Evolutionary conservation across 2,797 vertebrate species (phyloP).

Genomic region (Argyrosomus regius): DNA sequence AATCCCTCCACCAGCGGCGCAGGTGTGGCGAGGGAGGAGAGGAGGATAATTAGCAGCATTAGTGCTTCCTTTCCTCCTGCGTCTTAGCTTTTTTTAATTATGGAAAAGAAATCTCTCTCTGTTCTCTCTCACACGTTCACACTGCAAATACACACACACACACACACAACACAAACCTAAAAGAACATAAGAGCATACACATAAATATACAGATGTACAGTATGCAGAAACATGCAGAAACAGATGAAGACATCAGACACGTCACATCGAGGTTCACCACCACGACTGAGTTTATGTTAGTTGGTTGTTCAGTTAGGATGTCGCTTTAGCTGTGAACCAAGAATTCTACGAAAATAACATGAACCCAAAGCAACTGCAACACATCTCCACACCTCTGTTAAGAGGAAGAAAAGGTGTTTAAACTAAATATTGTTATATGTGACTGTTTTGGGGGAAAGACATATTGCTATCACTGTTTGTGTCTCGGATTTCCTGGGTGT

Average conservation of each 20-base stretch:
- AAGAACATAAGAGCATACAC: neutral
- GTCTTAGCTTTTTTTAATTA: slow-evolving; percentile 66
- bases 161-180: neutral
- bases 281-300: slow-evolving; percentile 7
- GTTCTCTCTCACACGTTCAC: neutral
- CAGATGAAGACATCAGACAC: neutral
- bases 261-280: slow-evolving; percentile 16
- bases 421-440: too few species aligned
- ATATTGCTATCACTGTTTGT: too few species aligned
- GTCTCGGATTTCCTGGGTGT: too few species aligned
- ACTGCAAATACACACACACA: neutral
- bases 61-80: slow-evolving; percentile 57
- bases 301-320: neutral
- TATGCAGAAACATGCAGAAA: too few species aligned
- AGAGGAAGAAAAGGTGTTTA: neutral
- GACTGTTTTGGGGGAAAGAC: too few species aligned
- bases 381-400: neutral
- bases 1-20: slow-evolving; percentile 47
- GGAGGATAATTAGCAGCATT: slow-evolving; percentile 70
- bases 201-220: neutral
- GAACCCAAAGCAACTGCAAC: slow-evolving; percentile 5
- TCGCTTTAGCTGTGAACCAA: slow-evolving; percentile 13
- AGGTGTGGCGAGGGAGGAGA: slow-evolving; percentile 39
- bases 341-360: slow-evolving; percentile 5
- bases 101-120: slow-evolving; percentile 33